Percentiles rank a stretch among this genome's conserved stretches.
These are phyloP conservation scores for Electrona antarctica DNA, from an alignment of 2,113 vertebrate genomes.

Conservation along the genomic window DNA sequence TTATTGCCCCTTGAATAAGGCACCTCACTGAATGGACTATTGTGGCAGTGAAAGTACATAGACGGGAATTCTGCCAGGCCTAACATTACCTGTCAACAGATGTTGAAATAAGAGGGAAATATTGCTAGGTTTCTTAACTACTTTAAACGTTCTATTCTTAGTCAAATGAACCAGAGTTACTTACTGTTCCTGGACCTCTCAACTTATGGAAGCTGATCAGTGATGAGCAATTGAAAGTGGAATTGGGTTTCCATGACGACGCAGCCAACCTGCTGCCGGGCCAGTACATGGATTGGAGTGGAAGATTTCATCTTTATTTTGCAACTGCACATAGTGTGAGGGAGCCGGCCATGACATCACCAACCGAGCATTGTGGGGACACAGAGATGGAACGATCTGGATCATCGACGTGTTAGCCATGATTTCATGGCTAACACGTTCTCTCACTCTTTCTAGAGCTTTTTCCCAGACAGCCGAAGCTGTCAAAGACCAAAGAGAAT, in stretches of 20 bases:
- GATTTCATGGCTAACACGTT: constrained; percentile 45
- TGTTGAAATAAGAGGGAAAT: too few relatives aligned
- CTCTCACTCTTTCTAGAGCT: constrained; percentile 41
- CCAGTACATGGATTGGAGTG: constrained; percentile 28
- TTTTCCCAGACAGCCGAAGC: constrained; percentile 53
- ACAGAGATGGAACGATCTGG: constrained; percentile 46
- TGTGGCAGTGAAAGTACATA: too few relatives aligned
- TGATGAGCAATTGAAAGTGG: constrained; percentile 77
- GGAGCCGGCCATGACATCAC: constrained; percentile 49
- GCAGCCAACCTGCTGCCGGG: constrained; percentile 42
- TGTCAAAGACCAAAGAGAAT: constrained; percentile 59
- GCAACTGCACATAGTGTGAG: constrained; percentile 8
- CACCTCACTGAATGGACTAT: too few relatives aligned
- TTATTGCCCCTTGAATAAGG: too few relatives aligned
- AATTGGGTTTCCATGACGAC: constrained; percentile 74
- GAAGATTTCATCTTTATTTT: constrained; percentile 5
- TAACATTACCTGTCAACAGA: too few relatives aligned
- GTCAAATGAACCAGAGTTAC: too few relatives aligned
- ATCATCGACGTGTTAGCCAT: too few relatives aligned
- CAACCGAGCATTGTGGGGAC: constrained; percentile 45
- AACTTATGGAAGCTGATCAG: too few relatives aligned
- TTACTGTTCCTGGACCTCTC: too few relatives aligned
- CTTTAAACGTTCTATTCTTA: too few relatives aligned
- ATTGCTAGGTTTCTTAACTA: too few relatives aligned
- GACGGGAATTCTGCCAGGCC: too few relatives aligned